Conservation (phyloP, 2,797 vertebrate species). For the Muscicapa comitata region DNA sequence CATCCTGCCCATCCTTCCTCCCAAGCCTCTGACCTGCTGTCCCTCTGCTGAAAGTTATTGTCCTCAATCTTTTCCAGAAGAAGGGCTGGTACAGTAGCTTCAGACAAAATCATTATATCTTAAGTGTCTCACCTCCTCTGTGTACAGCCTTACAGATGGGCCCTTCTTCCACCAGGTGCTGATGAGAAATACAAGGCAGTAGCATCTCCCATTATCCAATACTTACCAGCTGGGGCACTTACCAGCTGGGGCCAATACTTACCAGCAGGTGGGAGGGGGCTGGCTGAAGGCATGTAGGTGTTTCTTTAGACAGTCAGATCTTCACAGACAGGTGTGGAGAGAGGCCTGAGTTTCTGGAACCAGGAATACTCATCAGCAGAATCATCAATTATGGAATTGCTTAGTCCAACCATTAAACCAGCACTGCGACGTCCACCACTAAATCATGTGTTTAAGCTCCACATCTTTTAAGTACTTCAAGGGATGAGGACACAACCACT, state of each 20-base stretch:
- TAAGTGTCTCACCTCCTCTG: neutral
- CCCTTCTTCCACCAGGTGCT: neutral
- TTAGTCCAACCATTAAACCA: neutral
- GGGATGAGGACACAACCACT: neutral
- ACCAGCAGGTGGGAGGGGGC: neutral
- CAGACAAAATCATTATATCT: neutral
- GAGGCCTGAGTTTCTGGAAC: neutral
- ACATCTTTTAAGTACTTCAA: neutral
- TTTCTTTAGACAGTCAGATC: neutral
- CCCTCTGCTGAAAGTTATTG: neutral
- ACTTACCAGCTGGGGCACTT: neutral
- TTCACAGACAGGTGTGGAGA: neutral
- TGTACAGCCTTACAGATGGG: neutral
- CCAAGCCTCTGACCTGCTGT: neutral
- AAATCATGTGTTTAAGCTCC: neutral
- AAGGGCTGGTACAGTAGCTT: neutral
- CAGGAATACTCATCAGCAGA: neutral
- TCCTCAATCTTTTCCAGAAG: neutral
- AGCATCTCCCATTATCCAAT: neutral
- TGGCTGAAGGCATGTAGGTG: neutral
- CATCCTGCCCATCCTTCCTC: neutral
- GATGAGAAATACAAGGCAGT: neutral
- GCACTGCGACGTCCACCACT: neutral
- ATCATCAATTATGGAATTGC: neutral
- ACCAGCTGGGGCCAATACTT: neutral